Conservation (phyloP, 2,888 invertebrate species). For the Dynastes tityus region DNA sequence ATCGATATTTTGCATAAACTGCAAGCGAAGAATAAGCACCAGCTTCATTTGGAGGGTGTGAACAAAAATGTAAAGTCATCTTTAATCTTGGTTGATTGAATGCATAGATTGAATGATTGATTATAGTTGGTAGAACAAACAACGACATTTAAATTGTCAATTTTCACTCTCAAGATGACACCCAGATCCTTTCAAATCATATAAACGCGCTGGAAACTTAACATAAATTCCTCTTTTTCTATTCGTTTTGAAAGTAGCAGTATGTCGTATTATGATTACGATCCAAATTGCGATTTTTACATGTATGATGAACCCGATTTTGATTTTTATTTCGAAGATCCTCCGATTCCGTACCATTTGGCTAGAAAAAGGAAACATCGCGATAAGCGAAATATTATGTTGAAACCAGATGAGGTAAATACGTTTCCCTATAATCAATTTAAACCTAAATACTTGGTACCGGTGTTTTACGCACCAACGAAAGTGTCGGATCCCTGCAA, state of each 20-base stretch:
- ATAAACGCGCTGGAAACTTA: background rate
- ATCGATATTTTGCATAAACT: no score
- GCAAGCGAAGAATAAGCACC: no score
- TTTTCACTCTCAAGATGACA: conserved; percentile 10
- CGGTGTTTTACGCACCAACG: conserved; percentile 42
- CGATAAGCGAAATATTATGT: background rate
- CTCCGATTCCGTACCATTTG: conserved; percentile 19
- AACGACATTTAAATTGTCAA: background rate
- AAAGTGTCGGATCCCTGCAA: conserved; percentile 24
- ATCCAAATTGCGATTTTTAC: conserved; percentile 45
- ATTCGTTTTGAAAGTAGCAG: background rate
- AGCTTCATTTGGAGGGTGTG: no score
- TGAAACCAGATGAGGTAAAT: background rate
- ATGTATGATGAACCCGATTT: conserved; percentile 37
- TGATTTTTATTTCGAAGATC: conserved; percentile 33
- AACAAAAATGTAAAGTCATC: no score
- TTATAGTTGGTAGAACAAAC: background rate
- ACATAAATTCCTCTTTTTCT: conserved; percentile 15
- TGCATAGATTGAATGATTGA: background rate
- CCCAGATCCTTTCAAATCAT: background rate
- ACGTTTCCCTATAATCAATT: background rate
- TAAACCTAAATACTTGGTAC: conserved; percentile 38
- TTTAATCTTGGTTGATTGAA: no score
- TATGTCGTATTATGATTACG: conserved; percentile 48
- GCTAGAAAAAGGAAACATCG: conserved; percentile 1